Conservation (phyloP, 2,113 vertebrate species). For the Lophius piscatorius region DNA sequence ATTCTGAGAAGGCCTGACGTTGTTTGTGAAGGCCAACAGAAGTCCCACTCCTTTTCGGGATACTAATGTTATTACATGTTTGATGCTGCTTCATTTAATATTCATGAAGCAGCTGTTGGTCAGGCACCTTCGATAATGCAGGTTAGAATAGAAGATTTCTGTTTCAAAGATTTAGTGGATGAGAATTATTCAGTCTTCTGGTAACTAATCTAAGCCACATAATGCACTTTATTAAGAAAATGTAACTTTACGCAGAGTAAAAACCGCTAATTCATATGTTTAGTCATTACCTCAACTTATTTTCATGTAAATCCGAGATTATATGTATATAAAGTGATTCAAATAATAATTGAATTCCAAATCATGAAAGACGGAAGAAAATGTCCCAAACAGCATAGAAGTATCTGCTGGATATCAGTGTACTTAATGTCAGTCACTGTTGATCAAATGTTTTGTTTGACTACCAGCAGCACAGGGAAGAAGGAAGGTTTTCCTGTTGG, state of each 20-base stretch:
- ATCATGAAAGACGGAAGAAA: neutral
- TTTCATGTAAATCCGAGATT: neutral
- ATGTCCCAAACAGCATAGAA: neutral
- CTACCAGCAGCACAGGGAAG: constrained; percentile 57
- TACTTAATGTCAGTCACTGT: constrained; percentile 21
- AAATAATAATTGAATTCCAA: constrained; percentile 2
- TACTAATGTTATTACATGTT: neutral
- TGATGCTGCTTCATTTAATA: constrained; percentile 1
- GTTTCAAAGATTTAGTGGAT: constrained; percentile 5
- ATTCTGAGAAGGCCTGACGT: constrained; percentile 24
- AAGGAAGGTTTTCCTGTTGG: constrained; percentile 70
- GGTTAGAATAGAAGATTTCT: neutral
- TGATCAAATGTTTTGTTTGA: constrained; percentile 56
- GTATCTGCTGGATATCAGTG: constrained; percentile 13
- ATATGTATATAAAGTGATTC: neutral
- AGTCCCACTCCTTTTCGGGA: neutral
- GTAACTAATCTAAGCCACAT: neutral
- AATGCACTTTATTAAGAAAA: too few relatives aligned
- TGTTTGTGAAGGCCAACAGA: neutral
- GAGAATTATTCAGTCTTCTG: neutral
- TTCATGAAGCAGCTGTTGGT: constrained; percentile 18
- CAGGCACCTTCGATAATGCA: constrained; percentile 2
- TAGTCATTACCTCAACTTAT: too few relatives aligned
- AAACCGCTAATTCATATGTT: too few relatives aligned
- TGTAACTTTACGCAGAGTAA: too few relatives aligned